A percentile compares a stretch with the other conserved stretches of the same genome.
phyloP scores from a whole-genome alignment of 2,797 vertebrate species.

The Micrastur ruficollis region DNA sequence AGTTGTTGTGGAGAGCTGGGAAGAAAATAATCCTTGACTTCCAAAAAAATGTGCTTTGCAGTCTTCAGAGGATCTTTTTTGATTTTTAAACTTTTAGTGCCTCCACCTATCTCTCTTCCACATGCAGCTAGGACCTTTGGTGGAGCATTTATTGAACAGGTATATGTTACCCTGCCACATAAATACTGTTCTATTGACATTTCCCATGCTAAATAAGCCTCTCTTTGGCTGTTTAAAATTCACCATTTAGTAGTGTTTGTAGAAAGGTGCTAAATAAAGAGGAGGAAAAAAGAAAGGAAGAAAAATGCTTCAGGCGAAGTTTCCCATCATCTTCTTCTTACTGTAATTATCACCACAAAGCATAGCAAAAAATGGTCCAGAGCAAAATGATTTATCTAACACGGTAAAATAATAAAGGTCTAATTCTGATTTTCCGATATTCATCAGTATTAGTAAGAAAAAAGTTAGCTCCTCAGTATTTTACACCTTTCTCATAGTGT shows the following conservation, averaged over 20 bases:
- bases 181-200: background rate
- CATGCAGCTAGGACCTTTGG: background rate
- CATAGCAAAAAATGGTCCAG: background rate
- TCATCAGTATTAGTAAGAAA: background rate
- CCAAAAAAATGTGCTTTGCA: background rate
- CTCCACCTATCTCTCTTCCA: background rate
- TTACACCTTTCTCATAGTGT: background rate
- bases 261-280: background rate
- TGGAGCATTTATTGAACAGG: background rate
- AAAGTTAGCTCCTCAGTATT: background rate
- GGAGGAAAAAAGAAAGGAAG: background rate
- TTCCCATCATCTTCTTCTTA: background rate
- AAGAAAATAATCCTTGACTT: background rate
- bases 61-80: conserved; percentile 23
- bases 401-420: background rate
- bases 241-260: background rate
- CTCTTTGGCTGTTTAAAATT: conserved; percentile 1
- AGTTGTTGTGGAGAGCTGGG: background rate
- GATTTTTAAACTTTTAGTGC: background rate
- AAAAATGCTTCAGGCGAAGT: conserved; percentile 1
- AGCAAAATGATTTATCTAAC: background rate
- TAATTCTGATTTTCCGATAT: background rate
- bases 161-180: background rate
- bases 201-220: background rate
- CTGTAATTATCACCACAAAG: conserved; percentile 2